Evolutionary conservation across 2,113 vertebrate species (phyloP), one percentile per base, ranked within the genome.

Genomic region (Chaenocephalus aceratus): DNA sequence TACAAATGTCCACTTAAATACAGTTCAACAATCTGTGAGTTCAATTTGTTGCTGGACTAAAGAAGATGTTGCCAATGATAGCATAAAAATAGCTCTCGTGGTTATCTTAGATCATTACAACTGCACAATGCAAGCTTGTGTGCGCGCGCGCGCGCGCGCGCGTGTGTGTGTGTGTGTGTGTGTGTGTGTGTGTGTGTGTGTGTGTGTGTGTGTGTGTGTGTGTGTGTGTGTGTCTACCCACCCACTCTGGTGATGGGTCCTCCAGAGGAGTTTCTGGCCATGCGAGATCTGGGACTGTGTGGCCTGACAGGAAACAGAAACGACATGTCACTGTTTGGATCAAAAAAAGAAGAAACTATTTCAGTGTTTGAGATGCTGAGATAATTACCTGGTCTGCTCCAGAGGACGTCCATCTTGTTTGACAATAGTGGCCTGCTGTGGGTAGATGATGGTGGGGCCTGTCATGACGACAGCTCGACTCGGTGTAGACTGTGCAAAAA

Each of bases 211-310:
- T 76, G 56, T 65, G 36, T 53, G 63, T 54, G 49, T 23, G 8
- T 41, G 46, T 63, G 36, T 49, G 9, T 1, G 23, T 51, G 36
- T 11, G 18, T 69, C 80, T 80, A 89, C 94, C 92, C 94, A 99
- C 98, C 98, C 13, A 98, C 94, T 91, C 96, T 98, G 60, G 97
- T 99, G 91, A 98, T 93, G 0, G 96, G 94, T 45, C 92, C 92
- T 48, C 95, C 93, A 60, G 94, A 88, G 9, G 86, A 87, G 15
- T 89, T 95, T 83, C 96, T 96, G 77, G 88, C 82, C 86, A 95
- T 72, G 34, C 97, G 95, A 82, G 94, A 93, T 84, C 96, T 95
- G 75, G 97, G 97, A 90, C 97, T 97, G 86, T 94, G 94, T 63
- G 96, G 93, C 91, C 97, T 99, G 83, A 66, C 49, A 77, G 61